These are phyloP conservation scores for Phaedon cochleariae DNA, from an alignment of 2,888 invertebrate genomes.

Conservation along the genomic window DNA sequence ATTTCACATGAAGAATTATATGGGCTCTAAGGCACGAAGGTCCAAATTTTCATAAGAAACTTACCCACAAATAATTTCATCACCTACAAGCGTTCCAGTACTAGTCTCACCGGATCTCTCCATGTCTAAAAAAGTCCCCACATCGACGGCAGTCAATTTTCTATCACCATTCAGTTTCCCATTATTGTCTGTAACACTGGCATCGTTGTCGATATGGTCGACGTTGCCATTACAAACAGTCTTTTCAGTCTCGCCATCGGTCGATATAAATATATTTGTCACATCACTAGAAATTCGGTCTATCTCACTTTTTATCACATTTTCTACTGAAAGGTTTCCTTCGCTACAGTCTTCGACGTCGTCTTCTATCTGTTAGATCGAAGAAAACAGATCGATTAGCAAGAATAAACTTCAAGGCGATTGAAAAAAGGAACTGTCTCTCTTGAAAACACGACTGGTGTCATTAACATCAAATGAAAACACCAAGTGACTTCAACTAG, in stretches of 20 bases:
- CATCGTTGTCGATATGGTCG: conserved; percentile 18
- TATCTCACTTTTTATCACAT: conserved; percentile 50
- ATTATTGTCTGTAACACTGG: conserved; percentile 27
- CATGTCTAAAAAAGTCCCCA: conserved; percentile 51
- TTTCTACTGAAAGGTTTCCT: conserved; percentile 39
- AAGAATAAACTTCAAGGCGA: too few species aligned
- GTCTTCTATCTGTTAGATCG: background rate
- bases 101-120: conserved; percentile 63
- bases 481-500: too few species aligned
- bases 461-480: too few species aligned
- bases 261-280: conserved; percentile 9
- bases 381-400: conserved; percentile 36
- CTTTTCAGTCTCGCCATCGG: conserved; percentile 17
- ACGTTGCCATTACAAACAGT: conserved; percentile 31
- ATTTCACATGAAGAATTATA: too few species aligned
- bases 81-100: conserved; percentile 65
- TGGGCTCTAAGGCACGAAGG: too few species aligned
- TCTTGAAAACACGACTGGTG: too few species aligned
- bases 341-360: conserved; percentile 12
- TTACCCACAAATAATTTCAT: conserved; percentile 50
- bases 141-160: conserved; percentile 38
- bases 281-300: conserved; percentile 35
- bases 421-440: too few species aligned
- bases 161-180: conserved; percentile 31
- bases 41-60: too few species aligned